Evolutionary conservation across 2,888 invertebrate species (phyloP).

Genomic region (Pterostichus madidus): DNA sequence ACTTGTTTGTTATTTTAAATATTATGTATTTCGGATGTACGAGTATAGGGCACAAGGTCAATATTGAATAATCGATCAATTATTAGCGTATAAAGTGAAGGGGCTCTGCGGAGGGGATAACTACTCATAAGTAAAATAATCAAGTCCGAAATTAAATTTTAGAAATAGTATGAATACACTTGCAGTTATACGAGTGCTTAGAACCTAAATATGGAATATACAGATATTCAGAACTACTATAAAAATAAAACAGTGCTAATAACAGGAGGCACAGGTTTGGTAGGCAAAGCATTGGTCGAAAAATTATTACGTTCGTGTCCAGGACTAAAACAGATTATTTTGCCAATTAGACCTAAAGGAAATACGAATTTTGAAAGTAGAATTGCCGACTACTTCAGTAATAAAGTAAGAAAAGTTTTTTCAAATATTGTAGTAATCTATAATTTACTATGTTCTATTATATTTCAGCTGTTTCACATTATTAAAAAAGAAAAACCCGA

Average conservation of each 20-base stretch:
- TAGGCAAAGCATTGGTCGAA: neutral
- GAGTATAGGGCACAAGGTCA: too few species aligned
- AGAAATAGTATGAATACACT: too few species aligned
- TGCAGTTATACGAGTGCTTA: too few species aligned
- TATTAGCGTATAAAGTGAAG: too few species aligned
- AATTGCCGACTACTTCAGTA: neutral
- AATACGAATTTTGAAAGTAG: neutral
- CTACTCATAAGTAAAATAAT: too few species aligned
- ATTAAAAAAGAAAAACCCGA: neutral
- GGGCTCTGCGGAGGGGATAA: too few species aligned
- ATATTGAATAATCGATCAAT: too few species aligned
- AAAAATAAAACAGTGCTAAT: neutral
- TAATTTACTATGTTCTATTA: neutral
- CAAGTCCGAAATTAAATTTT: too few species aligned
- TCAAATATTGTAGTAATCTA: neutral
- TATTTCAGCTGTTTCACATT: neutral
- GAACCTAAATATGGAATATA: neutral
- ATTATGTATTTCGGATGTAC: too few species aligned
- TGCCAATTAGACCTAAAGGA: neutral
- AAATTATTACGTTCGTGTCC: constrained; percentile 18
- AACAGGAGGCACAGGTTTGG: constrained; percentile 18
- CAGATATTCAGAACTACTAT: neutral
- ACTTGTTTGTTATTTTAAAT: too few species aligned
- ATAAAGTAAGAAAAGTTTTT: constrained; percentile 16
- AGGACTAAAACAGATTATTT: neutral